These are phyloP conservation scores for Spilosoma lubricipeda DNA, from an alignment of 2,888 invertebrate genomes.

Conservation along the genomic window DNA sequence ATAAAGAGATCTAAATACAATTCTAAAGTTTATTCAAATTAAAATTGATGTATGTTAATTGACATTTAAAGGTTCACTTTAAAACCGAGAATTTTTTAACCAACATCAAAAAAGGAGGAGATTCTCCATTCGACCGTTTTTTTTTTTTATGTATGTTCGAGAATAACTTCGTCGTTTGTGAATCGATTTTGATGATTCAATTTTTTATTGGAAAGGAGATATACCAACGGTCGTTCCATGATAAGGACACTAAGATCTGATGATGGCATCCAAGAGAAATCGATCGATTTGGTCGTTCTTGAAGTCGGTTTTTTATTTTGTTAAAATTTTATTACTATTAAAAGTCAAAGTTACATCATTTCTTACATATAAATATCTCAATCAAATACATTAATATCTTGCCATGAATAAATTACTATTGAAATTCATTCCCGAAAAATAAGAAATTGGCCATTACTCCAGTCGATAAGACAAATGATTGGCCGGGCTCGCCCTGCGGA, in stretches of 20 bases:
- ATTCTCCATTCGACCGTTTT: no score
- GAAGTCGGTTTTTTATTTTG: no score
- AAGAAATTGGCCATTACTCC: conserved; percentile 65
- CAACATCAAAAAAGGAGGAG: no score
- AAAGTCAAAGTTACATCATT: background rate
- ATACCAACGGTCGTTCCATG: no score
- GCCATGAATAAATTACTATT: background rate
- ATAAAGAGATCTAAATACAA: background rate
- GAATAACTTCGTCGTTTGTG: no score
- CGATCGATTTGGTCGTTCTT: no score
- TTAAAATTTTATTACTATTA: no score
- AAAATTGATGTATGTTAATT: background rate
- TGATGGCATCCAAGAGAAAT: no score
- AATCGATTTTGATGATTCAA: no score
- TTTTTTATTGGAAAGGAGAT: no score
- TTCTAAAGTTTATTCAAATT: background rate
- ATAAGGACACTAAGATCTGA: no score
- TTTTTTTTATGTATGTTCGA: no score
- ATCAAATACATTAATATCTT: background rate
- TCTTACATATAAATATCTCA: background rate
- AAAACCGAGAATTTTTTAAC: background rate
- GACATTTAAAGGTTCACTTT: background rate
- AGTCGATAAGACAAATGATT: conserved; percentile 79
- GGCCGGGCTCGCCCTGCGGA: conserved; percentile 68
- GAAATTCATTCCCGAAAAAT: conserved; percentile 42